Evolutionary conservation across 1,140 invertebrate species (phyloP), one percentile per base, ranked within the genome.

Genomic region (Fopius arisanus): DNA sequence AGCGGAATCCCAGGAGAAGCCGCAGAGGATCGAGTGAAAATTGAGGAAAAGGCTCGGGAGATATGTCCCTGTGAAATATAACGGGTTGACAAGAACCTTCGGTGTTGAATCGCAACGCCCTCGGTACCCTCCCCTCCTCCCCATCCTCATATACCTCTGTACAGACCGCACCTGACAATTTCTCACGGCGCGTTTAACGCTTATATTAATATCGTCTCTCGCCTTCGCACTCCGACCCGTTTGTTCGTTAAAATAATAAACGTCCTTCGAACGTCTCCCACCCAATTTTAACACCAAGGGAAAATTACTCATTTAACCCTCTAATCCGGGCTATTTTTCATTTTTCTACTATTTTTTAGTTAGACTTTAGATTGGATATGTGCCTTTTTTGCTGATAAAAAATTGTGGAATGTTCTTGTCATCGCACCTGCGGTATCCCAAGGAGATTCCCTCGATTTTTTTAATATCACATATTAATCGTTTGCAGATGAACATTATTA

Each of bases 211-310:
- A 79, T 80, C 65, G 67, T 75, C 73, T 72, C 67, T 74, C 75
- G 74, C 73, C 40, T 54, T 72, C 67, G 31, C 54, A 72, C 70
- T 68, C 72, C 40, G 67, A 72, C 63, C 54, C 31, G 70, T 72
- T 70, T 37, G 70, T 80, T 80, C 74, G 78, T 80, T 81, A 78
- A 80, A 80, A 82, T 80, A 83, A 83, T 78, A 82, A 78, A 75
- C 74, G 76, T 71, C 74, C 77, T 78, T 78, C 76, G 75, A 48
- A 37, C 33, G 43, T 48, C 43, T 48, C 14, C 14, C 43, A 48
- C 43, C 43, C n/a, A 14, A 48, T 48, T 59, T 59, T 28, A 59
- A 26, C 54, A 28, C 54, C 54, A 26, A 7, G 26, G 54, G 23
- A 59, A 59, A 59, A 26, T 59, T 26, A 59, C 23, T 26, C 5